Evolutionary conservation across 2,113 vertebrate genomes (phyloP).

Genomic region (Ranitomeya variabilis): DNA sequence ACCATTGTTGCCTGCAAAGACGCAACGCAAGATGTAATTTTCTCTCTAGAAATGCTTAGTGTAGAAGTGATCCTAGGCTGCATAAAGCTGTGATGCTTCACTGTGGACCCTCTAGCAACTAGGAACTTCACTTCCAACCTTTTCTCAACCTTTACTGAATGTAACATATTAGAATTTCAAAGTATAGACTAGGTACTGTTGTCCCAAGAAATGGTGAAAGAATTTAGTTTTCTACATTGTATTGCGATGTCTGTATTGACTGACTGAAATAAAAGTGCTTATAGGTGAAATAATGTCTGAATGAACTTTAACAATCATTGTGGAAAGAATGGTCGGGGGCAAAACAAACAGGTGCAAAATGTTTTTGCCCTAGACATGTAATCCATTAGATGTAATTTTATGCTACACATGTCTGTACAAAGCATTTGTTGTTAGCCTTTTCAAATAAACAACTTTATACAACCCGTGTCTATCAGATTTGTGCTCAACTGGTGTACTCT

Average conservation of each 20-base stretch:
- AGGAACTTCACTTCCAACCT: constrained; percentile 5
- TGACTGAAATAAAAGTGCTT: not conserved
- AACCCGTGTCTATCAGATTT: not conserved
- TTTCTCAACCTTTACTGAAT: constrained; percentile 40
- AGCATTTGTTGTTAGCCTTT: constrained; percentile 45
- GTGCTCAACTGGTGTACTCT: not conserved
- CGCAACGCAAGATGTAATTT: constrained; percentile 11
- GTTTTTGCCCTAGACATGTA: constrained; percentile 31
- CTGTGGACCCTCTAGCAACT: constrained; percentile 19
- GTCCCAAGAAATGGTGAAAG: constrained; percentile 21
- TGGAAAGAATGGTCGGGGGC: constrained; percentile 24
- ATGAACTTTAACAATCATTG: constrained; percentile 12
- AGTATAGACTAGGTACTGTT: constrained; percentile 13
- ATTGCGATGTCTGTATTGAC: constrained; percentile 3
- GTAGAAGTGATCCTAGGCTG: constrained; percentile 4
- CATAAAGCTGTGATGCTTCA: not conserved
- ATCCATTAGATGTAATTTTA: constrained; percentile 27
- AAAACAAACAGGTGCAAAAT: constrained; percentile 7
- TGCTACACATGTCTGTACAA: constrained; percentile 39
- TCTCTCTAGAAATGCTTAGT: constrained; percentile 14
- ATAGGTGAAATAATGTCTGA: not conserved
- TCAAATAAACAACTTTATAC: constrained; percentile 56
- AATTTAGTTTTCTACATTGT: constrained; percentile 33
- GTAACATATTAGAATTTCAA: constrained; percentile 36
- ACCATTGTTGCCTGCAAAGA: constrained; percentile 51